These are phyloP conservation scores for Eurystomus glaucurus DNA, from an alignment of 2,797 vertebrate species.

Conservation along the genomic window DNA sequence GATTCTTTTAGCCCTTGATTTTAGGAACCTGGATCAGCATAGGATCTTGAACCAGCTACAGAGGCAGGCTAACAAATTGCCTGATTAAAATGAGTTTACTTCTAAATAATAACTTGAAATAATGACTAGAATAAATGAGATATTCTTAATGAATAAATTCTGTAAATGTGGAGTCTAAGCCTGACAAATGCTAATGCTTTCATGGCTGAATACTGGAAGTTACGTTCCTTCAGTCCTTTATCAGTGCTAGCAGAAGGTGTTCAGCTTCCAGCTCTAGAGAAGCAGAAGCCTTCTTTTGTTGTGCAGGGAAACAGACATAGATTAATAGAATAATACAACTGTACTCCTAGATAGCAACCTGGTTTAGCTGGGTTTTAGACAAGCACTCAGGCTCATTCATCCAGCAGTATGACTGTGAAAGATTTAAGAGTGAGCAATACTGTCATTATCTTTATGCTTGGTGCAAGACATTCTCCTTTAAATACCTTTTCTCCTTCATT, in stretches of 20 bases:
- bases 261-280: background rate
- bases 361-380: background rate
- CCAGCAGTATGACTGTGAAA: background rate
- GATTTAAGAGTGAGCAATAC: background rate
- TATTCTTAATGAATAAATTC: background rate
- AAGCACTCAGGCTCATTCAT: background rate
- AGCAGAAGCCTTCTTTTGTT: background rate
- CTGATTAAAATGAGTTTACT: background rate
- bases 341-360: background rate
- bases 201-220: background rate
- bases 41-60: background rate
- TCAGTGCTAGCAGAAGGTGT: conserved; percentile 8
- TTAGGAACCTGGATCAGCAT: background rate
- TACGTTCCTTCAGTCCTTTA: background rate
- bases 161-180: background rate
- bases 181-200: background rate
- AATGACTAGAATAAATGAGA: background rate
- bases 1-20: conserved; percentile 28
- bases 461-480: background rate
- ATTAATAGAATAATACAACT: background rate
- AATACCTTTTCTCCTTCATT: background rate
- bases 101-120: background rate
- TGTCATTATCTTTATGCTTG: background rate
- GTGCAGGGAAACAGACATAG: background rate
- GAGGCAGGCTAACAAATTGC: conserved; percentile 15